Conservation (phyloP, 2,797 vertebrate species). For the Ibycter americanus region DNA sequence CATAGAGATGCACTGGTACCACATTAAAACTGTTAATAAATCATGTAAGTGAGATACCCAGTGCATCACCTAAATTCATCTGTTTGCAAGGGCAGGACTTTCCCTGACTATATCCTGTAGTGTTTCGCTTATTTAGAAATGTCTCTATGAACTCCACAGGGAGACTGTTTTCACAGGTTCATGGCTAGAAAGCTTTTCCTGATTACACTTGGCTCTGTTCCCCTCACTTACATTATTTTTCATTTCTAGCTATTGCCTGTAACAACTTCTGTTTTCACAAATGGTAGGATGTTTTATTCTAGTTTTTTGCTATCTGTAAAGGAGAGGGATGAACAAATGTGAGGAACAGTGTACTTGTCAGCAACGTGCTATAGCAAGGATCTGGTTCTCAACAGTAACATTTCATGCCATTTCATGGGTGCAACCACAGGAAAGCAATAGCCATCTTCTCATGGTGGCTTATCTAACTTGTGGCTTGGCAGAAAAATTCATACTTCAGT, state of each 20-base stretch:
- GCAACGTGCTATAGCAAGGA: background rate
- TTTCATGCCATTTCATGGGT: background rate
- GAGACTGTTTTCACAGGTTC: slow-evolving; percentile 29
- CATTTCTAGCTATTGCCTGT: background rate
- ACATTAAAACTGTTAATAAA: background rate
- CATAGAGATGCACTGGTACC: background rate
- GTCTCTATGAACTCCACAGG: background rate
- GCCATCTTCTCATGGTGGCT: background rate
- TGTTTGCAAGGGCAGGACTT: background rate
- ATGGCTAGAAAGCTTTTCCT: slow-evolving; percentile 4
- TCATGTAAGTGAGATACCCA: background rate
- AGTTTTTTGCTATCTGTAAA: background rate
- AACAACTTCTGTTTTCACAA: slow-evolving; percentile 12
- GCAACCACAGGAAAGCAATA: background rate
- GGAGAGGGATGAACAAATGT: background rate
- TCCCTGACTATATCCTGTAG: background rate
- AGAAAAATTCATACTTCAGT: background rate
- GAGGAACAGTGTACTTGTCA: background rate
- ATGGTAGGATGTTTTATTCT: background rate
- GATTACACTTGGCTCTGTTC: slow-evolving; percentile 18
- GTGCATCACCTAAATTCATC: background rate
- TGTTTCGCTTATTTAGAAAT: slow-evolving; percentile 18
- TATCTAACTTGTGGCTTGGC: slow-evolving; percentile 9
- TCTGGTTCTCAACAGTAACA: background rate
- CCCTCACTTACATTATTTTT: background rate